phyloP scores from a whole-genome alignment of 2,797 vertebrate genomes.

The Sandelia bainsii region DNA sequence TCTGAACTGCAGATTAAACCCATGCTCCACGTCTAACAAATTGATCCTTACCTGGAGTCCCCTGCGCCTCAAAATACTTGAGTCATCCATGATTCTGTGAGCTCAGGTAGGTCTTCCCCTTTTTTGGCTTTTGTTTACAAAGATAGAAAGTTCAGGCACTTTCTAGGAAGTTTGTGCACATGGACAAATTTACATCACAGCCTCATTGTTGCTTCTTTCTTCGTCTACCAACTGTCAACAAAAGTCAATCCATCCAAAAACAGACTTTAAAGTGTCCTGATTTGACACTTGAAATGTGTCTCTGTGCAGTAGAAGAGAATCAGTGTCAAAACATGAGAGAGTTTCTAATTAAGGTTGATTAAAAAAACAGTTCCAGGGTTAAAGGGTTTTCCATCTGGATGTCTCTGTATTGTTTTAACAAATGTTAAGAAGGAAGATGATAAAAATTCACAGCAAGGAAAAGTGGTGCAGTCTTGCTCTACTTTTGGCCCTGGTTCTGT shows the following conservation, averaged over 20 bases:
- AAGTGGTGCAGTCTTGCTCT: not conserved
- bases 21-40: not conserved
- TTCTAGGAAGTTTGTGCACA: conserved; percentile 22
- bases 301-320: not conserved
- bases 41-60: conserved; percentile 73
- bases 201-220: not conserved
- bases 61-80: conserved; percentile 73
- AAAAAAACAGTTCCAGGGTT: not conserved
- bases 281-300: not conserved
- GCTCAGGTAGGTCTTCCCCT: not conserved
- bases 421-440: not conserved
- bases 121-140: conserved; percentile 32
- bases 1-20: conserved; percentile 7
- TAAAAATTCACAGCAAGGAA: not conserved
- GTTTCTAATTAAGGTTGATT: conserved; percentile 5
- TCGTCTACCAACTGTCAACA: conserved; percentile 7
- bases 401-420: not conserved
- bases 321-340: not conserved
- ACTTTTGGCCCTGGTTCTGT: not conserved
- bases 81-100: conserved; percentile 72
- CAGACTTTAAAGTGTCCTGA: not conserved
- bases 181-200: conserved; percentile 23
- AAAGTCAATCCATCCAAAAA: not conserved
- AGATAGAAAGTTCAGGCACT: conserved; percentile 61
- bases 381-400: not conserved